Conservation (phyloP, 2,888 invertebrate species). For the Autographa pulchrina region DNA sequence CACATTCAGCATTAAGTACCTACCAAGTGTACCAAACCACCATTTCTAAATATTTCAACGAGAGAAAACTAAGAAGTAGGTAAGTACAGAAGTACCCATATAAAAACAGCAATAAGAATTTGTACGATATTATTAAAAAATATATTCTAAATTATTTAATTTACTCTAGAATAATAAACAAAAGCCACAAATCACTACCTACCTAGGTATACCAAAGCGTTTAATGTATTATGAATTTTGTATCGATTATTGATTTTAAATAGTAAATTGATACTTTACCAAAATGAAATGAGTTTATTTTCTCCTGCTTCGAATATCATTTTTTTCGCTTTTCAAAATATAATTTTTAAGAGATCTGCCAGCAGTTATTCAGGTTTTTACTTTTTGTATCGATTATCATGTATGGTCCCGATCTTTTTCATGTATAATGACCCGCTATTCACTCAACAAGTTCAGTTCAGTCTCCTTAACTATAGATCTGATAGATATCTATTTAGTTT, state of each 20-base stretch:
- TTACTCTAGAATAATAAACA: slow-evolving; percentile 8
- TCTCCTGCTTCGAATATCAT: neutral
- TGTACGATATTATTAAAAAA: slow-evolving; percentile 14
- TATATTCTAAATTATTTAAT: neutral
- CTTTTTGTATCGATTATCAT: too few species aligned
- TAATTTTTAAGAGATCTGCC: too few species aligned
- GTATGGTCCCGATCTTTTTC: too few species aligned
- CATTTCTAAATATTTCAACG: neutral
- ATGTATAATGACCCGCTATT: too few species aligned
- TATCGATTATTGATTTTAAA: slow-evolving; percentile 73
- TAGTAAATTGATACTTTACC: slow-evolving; percentile 82
- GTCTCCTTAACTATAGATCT: too few species aligned
- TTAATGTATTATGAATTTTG: slow-evolving; percentile 67
- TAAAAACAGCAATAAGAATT: slow-evolving; percentile 23
- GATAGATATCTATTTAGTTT: too few species aligned
- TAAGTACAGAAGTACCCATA: neutral
- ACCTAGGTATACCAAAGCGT: slow-evolving; percentile 70
- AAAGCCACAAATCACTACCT: slow-evolving; percentile 33
- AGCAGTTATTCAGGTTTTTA: too few species aligned
- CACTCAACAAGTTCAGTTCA: too few species aligned
- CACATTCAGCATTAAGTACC: neutral
- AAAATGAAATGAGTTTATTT: slow-evolving; percentile 53
- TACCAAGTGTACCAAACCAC: too few species aligned
- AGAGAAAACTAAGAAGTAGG: neutral
- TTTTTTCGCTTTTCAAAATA: too few species aligned